Evolutionary conservation across 64 coral and sea anemone genomes (phyloP), one percentile per base, ranked within the genome.

Genomic region (Orbicella faveolata): DNA sequence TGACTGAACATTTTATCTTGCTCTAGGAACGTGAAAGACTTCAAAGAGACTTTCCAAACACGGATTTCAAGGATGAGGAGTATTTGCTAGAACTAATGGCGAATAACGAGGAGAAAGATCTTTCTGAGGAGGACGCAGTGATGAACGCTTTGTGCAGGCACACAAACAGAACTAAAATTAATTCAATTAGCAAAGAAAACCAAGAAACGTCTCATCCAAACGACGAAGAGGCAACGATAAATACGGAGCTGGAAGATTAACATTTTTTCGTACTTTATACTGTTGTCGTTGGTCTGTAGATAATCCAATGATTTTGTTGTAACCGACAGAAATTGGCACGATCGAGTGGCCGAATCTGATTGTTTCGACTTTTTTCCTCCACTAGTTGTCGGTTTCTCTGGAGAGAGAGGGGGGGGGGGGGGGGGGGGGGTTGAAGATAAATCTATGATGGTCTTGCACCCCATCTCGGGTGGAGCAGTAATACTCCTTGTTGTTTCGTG

Each of bases 61-160:
- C 77, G 17, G 77, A 88, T 52, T 88, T 87, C 41, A 73, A 35
- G 10, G 90, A 86, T 34, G 90, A 87, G 55, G 83, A 88, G 36
- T 92, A 87, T 74, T 63, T 92, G 5, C 78, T 72, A 62, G 76
- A 73, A 25, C 39, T 92, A 4, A n/a, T 92, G 63, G 80, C 80
- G 11, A 84, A 85, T 14, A 75, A 41, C 19, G 52, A 83, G 11
- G 41, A 84, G 6, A 37, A 68, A 5, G 82, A 51, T 20, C 17
- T 30, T 73, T 85, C 64, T 16, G 82, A 85, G 23, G 82, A 85
- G 68, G 82, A 85, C 66, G 48, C 63, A 0, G 33, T 85, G 15
- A 66, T 66, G 21, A 52, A 48, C 63, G 82, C 82, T 21, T 37
- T 85, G 12, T n/a, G 36, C 37, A 70, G 82, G 39, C 82, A 85